A percentile compares a stretch with the other conserved stretches of the same genome.
Conservation (phyloP, 2,888 invertebrate genomes). For the Dasypogon diadema region DNA sequence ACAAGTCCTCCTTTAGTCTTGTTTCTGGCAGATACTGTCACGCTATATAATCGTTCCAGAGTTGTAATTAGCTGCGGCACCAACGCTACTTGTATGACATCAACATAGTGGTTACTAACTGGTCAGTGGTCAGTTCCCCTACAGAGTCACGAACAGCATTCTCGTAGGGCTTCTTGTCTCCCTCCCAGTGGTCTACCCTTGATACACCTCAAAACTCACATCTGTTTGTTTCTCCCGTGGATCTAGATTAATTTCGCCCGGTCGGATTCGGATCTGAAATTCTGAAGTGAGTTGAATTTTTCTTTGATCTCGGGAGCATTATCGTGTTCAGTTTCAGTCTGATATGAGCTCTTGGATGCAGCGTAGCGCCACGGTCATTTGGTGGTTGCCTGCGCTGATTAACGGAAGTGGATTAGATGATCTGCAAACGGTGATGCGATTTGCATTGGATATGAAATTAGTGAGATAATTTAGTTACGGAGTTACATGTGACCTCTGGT, state of each 20-base stretch:
- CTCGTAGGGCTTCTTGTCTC: constrained; percentile 21
- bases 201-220: not conserved
- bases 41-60: constrained; percentile 26
- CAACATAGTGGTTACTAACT: not conserved
- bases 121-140: not conserved
- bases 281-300: not conserved
- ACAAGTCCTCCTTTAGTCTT: not conserved
- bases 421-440: constrained; percentile 1
- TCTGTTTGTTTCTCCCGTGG: not conserved
- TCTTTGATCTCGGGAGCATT: constrained; percentile 24
- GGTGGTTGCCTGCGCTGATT: constrained; percentile 1
- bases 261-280: not conserved
- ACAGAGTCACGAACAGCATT: constrained; percentile 4
- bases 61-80: constrained; percentile 34
- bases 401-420: constrained; percentile 21
- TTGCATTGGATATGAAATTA: constrained; percentile 4
- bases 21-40: constrained; percentile 29
- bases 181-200: not conserved
- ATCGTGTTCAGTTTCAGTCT: constrained; percentile 14
- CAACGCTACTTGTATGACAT: not conserved
- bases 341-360: constrained; percentile 17
- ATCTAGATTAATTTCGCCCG: constrained; percentile 31
- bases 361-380: constrained; percentile 1
- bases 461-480: constrained; percentile 20
- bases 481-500: not conserved